These are phyloP conservation scores for Campylomormyrus tamandua DNA, from an alignment of 2,113 vertebrate genomes.

Conservation along the genomic window DNA sequence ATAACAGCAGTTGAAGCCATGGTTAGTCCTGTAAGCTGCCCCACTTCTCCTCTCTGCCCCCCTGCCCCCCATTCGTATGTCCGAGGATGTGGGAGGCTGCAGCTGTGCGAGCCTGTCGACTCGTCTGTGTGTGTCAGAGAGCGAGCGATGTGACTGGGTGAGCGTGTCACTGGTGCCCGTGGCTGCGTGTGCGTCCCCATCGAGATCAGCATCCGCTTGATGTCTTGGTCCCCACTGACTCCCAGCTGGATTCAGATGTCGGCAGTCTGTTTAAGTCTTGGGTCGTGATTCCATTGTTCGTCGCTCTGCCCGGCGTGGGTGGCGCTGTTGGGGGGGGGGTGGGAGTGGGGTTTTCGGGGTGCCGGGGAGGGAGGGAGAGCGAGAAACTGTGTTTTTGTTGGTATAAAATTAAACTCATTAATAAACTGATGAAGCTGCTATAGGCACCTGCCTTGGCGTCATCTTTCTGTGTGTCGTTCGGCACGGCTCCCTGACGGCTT, in stretches of 20 bases:
- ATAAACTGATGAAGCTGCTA: constrained; percentile 63
- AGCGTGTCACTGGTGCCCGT: neutral
- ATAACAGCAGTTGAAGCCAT: neutral
- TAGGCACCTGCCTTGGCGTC: constrained; percentile 12
- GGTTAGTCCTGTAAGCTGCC: neutral
- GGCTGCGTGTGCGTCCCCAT: neutral
- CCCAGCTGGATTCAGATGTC: constrained; percentile 35
- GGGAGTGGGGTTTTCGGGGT: constrained; percentile 24
- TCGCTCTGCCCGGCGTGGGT: constrained; percentile 26
- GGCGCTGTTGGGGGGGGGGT: neutral
- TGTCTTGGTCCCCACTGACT: neutral
- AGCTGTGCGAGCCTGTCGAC: constrained; percentile 21
- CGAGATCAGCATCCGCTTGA: neutral
- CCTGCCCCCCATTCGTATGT: constrained; percentile 22
- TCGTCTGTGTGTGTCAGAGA: constrained; percentile 26
- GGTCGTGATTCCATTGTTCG: constrained; percentile 43
- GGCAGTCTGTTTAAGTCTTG: constrained; percentile 36
- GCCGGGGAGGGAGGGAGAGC: constrained; percentile 46
- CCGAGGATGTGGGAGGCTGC: constrained; percentile 22
- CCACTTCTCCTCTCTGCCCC: neutral
- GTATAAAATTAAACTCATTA: constrained; percentile 71
- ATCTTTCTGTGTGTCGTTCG: neutral
- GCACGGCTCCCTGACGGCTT: neutral
- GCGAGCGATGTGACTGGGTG: neutral
- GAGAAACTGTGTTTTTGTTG: constrained; percentile 65